Evolutionary conservation across 2,888 invertebrate genomes (phyloP).

Genomic region (Panopea generosa): DNA sequence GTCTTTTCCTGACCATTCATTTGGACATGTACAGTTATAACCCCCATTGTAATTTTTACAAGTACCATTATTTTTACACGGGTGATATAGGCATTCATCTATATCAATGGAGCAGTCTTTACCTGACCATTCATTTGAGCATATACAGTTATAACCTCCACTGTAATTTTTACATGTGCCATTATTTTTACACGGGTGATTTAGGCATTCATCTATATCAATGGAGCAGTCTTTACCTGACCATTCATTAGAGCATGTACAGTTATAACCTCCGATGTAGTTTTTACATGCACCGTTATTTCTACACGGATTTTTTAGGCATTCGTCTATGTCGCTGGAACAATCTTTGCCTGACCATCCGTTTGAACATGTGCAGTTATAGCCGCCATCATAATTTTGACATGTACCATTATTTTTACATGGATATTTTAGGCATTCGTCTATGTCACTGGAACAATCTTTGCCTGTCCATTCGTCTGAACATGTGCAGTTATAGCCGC

Average conservation of each 20-base stretch:
- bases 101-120: neutral
- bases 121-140: constrained; percentile 6
- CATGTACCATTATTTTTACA: constrained; percentile 1
- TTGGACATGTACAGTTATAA: constrained; percentile 24
- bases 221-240: constrained; percentile 13
- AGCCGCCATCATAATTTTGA: constrained; percentile 5
- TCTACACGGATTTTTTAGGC: neutral
- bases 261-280: neutral
- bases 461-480: constrained; percentile 4
- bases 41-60: constrained; percentile 32
- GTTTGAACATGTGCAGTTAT: constrained; percentile 3
- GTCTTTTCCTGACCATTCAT: constrained; percentile 13
- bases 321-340: constrained; percentile 3
- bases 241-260: constrained; percentile 8
- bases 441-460: constrained; percentile 7
- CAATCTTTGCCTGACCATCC: constrained; percentile 9
- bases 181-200: constrained; percentile 4
- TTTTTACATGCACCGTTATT: constrained; percentile 2
- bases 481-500: constrained; percentile 32
- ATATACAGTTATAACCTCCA: neutral
- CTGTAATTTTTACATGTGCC: neutral
- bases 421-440: constrained; percentile 13
- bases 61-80: neutral
- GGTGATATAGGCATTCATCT: neutral
- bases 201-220: constrained; percentile 40